Conservation (phyloP, 1,140 invertebrate species). For the Tribolium castaneum region DNA sequence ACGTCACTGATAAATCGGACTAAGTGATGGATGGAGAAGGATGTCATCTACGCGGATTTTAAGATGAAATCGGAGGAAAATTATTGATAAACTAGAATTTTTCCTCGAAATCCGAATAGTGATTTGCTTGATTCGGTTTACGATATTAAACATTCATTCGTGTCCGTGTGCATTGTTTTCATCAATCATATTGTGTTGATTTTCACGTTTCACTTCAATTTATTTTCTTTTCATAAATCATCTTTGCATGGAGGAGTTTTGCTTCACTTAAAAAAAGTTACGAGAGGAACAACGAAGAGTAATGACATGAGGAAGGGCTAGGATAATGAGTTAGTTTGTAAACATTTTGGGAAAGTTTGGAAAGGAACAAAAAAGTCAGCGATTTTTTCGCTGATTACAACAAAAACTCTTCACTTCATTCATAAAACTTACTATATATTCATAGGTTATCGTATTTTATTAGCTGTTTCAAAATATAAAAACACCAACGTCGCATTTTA, state of each 20-base stretch:
- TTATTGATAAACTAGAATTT: neutral
- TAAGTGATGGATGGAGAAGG: slow-evolving; percentile 9
- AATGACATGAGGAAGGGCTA: neutral
- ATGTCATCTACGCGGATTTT: slow-evolving; percentile 23
- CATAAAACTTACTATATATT: too few species aligned
- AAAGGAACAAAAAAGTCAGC: neutral
- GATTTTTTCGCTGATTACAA: neutral
- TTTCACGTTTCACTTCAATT: neutral
- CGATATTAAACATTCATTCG: slow-evolving; percentile 8
- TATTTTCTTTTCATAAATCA: slow-evolving; percentile 22
- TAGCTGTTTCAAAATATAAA: too few species aligned
- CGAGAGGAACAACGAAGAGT: neutral
- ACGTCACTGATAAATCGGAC: neutral
- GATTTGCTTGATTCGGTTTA: neutral
- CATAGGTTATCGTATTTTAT: too few species aligned
- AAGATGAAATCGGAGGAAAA: neutral
- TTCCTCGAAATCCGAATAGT: neutral
- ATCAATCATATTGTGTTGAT: slow-evolving; percentile 12
- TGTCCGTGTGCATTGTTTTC: slow-evolving; percentile 12
- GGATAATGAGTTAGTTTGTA: neutral
- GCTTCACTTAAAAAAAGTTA: neutral
- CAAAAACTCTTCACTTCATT: too few species aligned
- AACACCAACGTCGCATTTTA: too few species aligned
- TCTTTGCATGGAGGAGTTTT: neutral
- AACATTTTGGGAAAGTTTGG: neutral